A percentile compares a stretch with the other conserved stretches of the same genome.
Conservation (phyloP, 1,140 invertebrate genomes). For the Pomacea maculata region DNA sequence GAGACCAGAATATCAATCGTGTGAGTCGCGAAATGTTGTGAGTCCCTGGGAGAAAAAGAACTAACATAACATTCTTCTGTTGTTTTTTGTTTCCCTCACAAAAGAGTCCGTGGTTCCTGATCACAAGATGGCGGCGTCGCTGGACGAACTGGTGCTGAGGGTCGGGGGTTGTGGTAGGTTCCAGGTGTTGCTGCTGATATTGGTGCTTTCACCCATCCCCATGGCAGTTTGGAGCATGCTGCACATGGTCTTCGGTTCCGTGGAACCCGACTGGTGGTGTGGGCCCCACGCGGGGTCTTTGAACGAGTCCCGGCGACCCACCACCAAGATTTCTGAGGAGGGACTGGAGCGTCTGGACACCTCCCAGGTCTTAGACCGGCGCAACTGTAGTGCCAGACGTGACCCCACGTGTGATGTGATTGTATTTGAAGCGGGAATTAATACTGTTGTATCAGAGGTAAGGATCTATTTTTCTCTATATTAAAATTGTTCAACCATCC, state of each 20-base stretch:
- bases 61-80: no score
- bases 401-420: not conserved
- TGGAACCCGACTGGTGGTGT: constrained; percentile 38
- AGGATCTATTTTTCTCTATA: not conserved
- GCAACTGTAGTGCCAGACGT: not conserved
- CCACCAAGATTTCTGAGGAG: not conserved
- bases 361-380: no score
- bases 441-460: constrained; percentile 9
- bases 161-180: constrained; percentile 30
- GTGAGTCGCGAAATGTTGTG: no score
- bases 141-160: constrained; percentile 27
- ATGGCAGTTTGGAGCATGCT: constrained; percentile 28
- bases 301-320: not conserved
- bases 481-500: not conserved
- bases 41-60: no score
- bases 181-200: constrained; percentile 21
- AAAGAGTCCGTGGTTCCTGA: not conserved
- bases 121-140: not conserved
- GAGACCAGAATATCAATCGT: no score
- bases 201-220: constrained; percentile 13
- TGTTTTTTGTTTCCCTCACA: no score
- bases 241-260: constrained; percentile 38
- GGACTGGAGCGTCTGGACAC: not conserved
- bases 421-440: not conserved
- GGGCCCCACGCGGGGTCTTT: not conserved